Evolutionary conservation across 2,888 invertebrate genomes (phyloP), one percentile per base, ranked within the genome.

Genomic region (Helobdella robusta): DNA sequence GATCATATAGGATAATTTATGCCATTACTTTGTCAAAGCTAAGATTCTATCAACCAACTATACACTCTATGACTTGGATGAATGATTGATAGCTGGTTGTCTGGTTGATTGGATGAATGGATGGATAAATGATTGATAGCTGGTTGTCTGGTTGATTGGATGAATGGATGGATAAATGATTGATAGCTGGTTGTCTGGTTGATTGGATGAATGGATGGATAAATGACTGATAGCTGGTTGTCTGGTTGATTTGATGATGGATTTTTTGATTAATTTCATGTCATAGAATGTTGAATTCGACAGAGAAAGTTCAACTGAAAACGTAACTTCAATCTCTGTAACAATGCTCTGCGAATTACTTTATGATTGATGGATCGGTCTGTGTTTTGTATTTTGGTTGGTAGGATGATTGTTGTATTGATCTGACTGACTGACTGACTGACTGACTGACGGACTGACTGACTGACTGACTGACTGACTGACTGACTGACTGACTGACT

Each of bases 151-250:
- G 44, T 15, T 40, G 44, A n/a, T 15, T 40, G 44, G 44, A 40
- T 40, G 44, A n/a, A 40, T 40, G 44, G 44, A 40, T 40, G 44
- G 44, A 40, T 40, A n/a, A n/a, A 40, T 40, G 44, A 40, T 40
- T 11, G 44, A 40, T 40, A n/a, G 44, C 11, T 40, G 44, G 44
- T 15, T 40, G 44, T 11, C 11, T 40, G 44, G 44, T 15, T 40
- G 44, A n/a, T 15, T 40, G 44, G 44, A 40, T 40, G 44, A n/a
- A 40, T 40, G 44, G 44, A 40, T 40, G 44, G 44, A 40, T 40
- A n/a, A n/a, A 40, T 40, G 44, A n/a, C 11, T 40, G 44, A 40
- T 40, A n/a, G 44, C 11, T 40, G 44, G 44, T 15, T 40, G 44
- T 11, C 11, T 40, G 44, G 44, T 15, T 40, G 44, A n/a, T 15